Conservation (phyloP, 2,113 vertebrate species). For the Carlito syrichta region DNA sequence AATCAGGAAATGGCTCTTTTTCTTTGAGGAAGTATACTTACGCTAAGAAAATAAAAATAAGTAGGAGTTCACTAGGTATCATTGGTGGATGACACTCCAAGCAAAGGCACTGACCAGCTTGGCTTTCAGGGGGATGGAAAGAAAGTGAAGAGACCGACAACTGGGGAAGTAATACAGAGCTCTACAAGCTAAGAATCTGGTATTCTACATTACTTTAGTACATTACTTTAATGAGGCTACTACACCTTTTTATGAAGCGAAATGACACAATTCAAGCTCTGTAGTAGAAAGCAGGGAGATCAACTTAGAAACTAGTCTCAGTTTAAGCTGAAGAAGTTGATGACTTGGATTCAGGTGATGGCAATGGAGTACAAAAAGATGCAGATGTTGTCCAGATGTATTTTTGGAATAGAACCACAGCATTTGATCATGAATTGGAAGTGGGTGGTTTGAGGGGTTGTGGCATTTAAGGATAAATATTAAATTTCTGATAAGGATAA, state of each 20-base stretch:
- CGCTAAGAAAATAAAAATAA: neutral
- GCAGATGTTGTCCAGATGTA: neutral
- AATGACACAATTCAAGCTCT: neutral
- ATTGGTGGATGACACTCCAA: rapidly evolving
- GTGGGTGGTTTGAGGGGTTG: neutral
- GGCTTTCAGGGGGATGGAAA: neutral
- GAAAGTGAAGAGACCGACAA: neutral
- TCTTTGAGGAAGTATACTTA: neutral
- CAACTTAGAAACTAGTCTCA: neutral
- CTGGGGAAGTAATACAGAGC: neutral
- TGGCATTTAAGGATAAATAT: neutral
- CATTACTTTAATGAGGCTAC: neutral
- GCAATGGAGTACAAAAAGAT: neutral
- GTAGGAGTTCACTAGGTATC: neutral
- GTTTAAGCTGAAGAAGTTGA: neutral
- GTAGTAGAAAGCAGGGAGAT: neutral
- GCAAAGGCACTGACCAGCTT: neutral
- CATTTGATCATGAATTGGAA: neutral
- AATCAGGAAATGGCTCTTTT: neutral
- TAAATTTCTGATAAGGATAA: neutral
- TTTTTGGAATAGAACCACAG: neutral
- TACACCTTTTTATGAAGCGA: neutral
- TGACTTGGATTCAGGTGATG: neutral
- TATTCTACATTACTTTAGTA: too few species aligned
- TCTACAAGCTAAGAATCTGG: neutral